phyloP scores from a whole-genome alignment of 2,797 vertebrate species.

The Peromyscus attwateri region DNA sequence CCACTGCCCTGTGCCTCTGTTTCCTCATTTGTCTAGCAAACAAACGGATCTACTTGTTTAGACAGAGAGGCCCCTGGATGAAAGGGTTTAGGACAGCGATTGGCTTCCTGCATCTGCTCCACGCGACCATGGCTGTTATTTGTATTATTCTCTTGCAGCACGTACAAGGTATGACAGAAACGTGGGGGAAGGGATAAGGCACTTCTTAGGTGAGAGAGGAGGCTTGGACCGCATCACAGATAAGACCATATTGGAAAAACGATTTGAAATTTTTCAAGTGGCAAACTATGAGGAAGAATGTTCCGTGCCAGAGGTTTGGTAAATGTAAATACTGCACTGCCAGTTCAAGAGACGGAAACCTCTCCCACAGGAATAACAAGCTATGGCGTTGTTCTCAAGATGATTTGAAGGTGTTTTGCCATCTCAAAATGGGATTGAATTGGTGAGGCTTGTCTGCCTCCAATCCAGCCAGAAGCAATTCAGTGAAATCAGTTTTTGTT shows the following conservation, averaged over 20 bases:
- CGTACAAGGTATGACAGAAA: background rate
- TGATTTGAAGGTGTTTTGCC: constrained; percentile 61
- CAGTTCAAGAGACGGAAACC: constrained; percentile 14
- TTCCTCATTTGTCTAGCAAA: background rate
- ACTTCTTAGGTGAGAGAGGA: background rate
- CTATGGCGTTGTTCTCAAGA: constrained; percentile 45
- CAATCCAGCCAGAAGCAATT: constrained; percentile 29
- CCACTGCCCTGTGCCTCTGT: background rate
- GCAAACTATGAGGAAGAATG: background rate
- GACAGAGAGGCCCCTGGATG: background rate
- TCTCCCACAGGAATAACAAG: constrained; percentile 16
- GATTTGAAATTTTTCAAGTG: constrained; percentile 30
- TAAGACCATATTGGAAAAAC: background rate
- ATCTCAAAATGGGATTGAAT: constrained; percentile 34
- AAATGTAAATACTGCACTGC: background rate
- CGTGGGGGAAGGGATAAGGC: background rate
- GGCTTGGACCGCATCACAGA: background rate
- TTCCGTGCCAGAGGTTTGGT: background rate
- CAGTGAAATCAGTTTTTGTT: constrained; percentile 51
- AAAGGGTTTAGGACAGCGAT: background rate
- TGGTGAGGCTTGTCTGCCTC: constrained; percentile 3
- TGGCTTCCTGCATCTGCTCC: background rate
- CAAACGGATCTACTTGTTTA: background rate
- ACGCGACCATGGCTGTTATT: background rate
- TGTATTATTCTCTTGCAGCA: background rate